Conservation (phyloP, 2,888 invertebrate species). For the Aphrophora alni region DNA sequence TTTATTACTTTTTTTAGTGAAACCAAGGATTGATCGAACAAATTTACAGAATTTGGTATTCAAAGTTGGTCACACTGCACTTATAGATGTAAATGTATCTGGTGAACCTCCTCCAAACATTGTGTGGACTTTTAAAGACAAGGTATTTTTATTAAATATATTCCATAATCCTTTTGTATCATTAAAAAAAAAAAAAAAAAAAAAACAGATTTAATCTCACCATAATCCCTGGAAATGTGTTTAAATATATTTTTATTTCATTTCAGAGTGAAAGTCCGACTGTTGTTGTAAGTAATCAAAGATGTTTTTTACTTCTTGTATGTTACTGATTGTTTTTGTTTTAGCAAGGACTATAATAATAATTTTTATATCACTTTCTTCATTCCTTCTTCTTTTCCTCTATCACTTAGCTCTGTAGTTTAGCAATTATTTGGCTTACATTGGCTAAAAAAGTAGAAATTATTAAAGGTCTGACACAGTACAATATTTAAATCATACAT, state of each 20-base stretch:
- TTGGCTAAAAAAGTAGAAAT: background rate
- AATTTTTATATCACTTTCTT: background rate
- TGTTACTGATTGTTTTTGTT: no score
- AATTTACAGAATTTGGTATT: slow-evolving; percentile 83
- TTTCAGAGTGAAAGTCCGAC: slow-evolving; percentile 39
- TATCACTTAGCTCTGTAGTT: no score
- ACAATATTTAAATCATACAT: no score
- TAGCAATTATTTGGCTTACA: background rate
- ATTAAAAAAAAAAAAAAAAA: no score
- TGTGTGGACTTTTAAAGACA: slow-evolving; percentile 84
- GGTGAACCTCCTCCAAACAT: slow-evolving; percentile 95
- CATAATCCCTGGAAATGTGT: no score
- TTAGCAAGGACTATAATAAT: no score
- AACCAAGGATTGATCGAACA: slow-evolving; percentile 92
- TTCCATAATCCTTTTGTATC: no score
- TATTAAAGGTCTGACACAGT: no score
- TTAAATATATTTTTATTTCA: slow-evolving; percentile 24
- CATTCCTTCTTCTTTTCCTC: background rate
- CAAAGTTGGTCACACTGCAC: slow-evolving; percentile 87
- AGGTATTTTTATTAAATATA: slow-evolving; percentile 52
- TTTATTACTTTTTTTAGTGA: slow-evolving; percentile 67
- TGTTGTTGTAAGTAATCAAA: slow-evolving; percentile 37
- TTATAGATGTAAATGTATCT: slow-evolving; percentile 85
- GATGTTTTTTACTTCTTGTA: no score
- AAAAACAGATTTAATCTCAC: no score